These are phyloP conservation scores for Cygnus buccinator DNA, from an alignment of 2,113 vertebrate species.

Conservation along the genomic window DNA sequence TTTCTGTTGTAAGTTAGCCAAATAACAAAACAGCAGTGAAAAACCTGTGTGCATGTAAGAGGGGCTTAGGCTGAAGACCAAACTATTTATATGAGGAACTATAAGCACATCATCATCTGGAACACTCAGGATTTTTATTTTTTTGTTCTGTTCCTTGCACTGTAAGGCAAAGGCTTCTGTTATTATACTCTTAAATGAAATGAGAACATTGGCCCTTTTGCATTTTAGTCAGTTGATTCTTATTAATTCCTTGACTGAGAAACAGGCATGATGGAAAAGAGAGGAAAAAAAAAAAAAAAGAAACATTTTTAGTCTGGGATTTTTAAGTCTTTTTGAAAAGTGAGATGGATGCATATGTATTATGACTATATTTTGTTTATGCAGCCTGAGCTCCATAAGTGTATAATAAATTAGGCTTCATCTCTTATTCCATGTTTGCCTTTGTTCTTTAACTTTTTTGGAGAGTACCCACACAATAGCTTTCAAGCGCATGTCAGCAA, in stretches of 20 bases:
- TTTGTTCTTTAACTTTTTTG: constrained; percentile 54
- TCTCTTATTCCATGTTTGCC: constrained; percentile 27
- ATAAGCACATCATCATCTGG: neutral
- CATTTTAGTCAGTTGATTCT: constrained; percentile 23
- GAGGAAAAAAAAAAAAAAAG: neutral
- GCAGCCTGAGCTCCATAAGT: neutral
- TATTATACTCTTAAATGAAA: neutral
- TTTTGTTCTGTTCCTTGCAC: neutral
- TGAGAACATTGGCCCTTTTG: neutral
- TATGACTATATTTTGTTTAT: neutral
- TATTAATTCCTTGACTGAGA: constrained; percentile 1
- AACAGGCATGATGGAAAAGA: neutral
- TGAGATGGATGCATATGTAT: neutral
- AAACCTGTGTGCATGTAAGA: neutral
- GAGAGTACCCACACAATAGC: neutral
- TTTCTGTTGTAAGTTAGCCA: neutral
- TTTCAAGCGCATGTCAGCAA: constrained; percentile 23
- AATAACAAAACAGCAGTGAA: neutral
- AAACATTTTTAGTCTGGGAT: neutral
- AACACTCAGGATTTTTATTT: neutral
- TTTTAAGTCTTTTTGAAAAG: constrained; percentile 16
- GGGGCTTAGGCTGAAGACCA: neutral
- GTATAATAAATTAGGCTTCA: neutral
- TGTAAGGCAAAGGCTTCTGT: neutral
- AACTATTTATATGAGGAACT: neutral